Percentiles rank a stretch among this genome's conserved stretches.
These are phyloP conservation scores for Acanthurus lineatus DNA, from an alignment of 2,797 vertebrate genomes.

Conservation along the genomic window DNA sequence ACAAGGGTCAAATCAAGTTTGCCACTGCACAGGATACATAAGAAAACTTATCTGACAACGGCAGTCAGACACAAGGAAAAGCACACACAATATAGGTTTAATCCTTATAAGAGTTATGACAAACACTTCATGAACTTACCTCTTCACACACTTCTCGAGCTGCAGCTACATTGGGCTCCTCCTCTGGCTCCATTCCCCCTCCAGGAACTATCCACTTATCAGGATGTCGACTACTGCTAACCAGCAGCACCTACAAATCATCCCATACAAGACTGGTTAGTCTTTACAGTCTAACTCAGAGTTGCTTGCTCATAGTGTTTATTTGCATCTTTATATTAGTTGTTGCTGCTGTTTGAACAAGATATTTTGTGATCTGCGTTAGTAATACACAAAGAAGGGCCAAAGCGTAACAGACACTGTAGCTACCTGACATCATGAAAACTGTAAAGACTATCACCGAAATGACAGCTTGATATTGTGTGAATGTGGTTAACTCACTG, in stretches of 20 bases:
- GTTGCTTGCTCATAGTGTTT: neutral
- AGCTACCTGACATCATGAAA: neutral
- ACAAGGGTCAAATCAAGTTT: slow-evolving; percentile 21
- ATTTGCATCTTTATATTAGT: slow-evolving; percentile 3
- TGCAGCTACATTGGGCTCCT: slow-evolving; percentile 94
- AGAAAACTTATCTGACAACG: neutral
- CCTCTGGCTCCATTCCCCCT: slow-evolving; percentile 98
- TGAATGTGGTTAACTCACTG: neutral
- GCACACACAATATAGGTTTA: neutral
- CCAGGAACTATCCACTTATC: slow-evolving; percentile 99
- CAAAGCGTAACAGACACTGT: neutral
- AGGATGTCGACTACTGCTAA: slow-evolving; percentile 97
- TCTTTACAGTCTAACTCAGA: neutral
- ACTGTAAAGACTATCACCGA: neutral
- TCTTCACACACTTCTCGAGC: slow-evolving; percentile 98
- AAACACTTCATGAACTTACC: slow-evolving; percentile 82
- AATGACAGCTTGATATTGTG: neutral
- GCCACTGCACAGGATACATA: neutral
- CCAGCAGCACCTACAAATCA: slow-evolving; percentile 91
- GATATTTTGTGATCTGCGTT: neutral
- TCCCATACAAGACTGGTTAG: slow-evolving; percentile 16
- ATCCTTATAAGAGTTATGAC: neutral
- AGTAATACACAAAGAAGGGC: neutral
- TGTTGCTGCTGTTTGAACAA: slow-evolving; percentile 6
- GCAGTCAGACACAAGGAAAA: neutral